These are phyloP conservation scores for Arrhamphus sclerolepis DNA, from an alignment of 2,797 vertebrate species.

Conservation along the genomic window DNA sequence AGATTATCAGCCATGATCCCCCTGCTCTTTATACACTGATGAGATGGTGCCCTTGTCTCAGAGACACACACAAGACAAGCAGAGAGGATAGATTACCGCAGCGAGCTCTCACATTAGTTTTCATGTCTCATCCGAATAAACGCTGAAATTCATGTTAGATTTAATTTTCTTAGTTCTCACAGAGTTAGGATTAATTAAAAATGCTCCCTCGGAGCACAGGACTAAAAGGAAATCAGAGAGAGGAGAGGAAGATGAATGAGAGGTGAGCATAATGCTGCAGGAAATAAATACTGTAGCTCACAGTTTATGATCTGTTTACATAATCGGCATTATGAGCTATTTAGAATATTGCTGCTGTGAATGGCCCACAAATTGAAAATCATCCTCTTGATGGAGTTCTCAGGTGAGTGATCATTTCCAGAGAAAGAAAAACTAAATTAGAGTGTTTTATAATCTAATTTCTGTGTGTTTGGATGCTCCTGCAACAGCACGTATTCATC, in stretches of 20 bases:
- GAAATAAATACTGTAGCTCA: constrained; percentile 26
- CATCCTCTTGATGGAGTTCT: constrained; percentile 10
- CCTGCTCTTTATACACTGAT: constrained; percentile 37
- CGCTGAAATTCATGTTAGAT: constrained; percentile 29
- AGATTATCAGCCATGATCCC: constrained; percentile 27
- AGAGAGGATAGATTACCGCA: constrained; percentile 36
- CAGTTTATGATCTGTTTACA: constrained; percentile 46
- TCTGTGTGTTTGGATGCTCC: constrained; percentile 14
- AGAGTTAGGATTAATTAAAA: constrained; percentile 59
- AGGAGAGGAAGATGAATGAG: constrained; percentile 29
- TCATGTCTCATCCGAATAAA: constrained; percentile 41
- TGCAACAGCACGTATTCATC: constrained; percentile 17
- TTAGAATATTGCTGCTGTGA: constrained; percentile 8
- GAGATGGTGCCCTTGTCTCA: constrained; percentile 26
- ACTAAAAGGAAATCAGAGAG: constrained; percentile 15
- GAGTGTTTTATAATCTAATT: constrained; percentile 12
- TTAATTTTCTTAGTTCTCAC: constrained; percentile 49
- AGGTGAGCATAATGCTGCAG: constrained; percentile 22
- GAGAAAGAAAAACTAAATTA: constrained; percentile 17
- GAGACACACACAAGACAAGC: constrained; percentile 20
- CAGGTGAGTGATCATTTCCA: constrained; percentile 27
- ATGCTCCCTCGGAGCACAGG: constrained; percentile 17
- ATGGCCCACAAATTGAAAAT: constrained; percentile 16
- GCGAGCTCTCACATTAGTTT: constrained; percentile 36
- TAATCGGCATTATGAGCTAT: constrained; percentile 29